Evolutionary conservation across 2,888 invertebrate species (phyloP).

Genomic region (Eupithecia inturbata): DNA sequence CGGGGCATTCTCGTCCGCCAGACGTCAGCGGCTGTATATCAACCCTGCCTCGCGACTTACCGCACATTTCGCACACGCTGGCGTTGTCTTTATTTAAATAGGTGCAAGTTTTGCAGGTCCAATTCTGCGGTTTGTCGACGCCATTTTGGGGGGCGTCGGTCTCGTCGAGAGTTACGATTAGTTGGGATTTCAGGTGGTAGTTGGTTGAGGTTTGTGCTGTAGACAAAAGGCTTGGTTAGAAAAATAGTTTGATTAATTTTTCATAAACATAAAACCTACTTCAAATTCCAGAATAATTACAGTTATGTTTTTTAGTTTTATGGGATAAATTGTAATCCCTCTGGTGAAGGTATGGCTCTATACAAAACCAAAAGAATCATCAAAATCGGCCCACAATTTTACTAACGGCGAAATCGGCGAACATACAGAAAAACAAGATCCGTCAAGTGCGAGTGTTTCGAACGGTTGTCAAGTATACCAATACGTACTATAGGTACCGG

Average conservation of each 20-base stretch:
- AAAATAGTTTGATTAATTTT: not conserved
- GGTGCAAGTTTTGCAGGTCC: conserved; percentile 90
- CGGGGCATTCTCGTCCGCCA: conserved; percentile 89
- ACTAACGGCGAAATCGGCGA: too few species aligned
- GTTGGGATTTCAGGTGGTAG: conserved; percentile 74
- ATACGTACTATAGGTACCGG: too few species aligned
- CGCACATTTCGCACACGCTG: conserved; percentile 90
- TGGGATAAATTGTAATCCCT: too few species aligned
- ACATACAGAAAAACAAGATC: too few species aligned
- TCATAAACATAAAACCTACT: too few species aligned
- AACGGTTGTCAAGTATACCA: too few species aligned
- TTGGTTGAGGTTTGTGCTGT: conserved; percentile 55
- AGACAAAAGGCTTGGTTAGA: conserved; percentile 5
- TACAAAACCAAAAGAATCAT: too few species aligned
- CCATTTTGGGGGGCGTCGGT: conserved; percentile 63
- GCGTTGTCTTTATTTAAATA: conserved; percentile 83
- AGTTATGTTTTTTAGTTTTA: too few species aligned
- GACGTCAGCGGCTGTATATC: conserved; percentile 87
- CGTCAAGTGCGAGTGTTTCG: too few species aligned
- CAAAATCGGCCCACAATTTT: too few species aligned
- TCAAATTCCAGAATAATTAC: too few species aligned
- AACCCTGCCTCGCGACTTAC: conserved; percentile 85
- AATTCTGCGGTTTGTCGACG: conserved; percentile 61
- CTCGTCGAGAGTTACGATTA: conserved; percentile 76
- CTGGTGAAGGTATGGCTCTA: too few species aligned